phyloP scores from a whole-genome alignment of 2,113 vertebrate genomes.

The Halcyon malimbica region DNA sequence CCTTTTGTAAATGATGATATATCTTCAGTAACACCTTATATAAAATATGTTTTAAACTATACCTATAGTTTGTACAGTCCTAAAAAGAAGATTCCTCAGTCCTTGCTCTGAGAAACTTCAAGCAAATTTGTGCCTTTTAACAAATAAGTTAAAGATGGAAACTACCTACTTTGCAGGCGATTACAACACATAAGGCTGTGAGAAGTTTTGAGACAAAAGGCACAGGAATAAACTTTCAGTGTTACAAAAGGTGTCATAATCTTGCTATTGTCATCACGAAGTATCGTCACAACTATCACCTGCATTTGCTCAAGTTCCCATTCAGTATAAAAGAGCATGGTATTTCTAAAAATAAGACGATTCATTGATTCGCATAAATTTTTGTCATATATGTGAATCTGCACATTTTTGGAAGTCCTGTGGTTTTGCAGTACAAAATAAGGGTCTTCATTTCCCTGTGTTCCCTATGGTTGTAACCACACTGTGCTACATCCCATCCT shows the following conservation, averaged over 20 bases:
- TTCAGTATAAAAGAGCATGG: background rate
- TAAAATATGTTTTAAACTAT: background rate
- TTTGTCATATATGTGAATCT: background rate
- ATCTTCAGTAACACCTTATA: background rate
- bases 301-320: background rate
- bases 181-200: background rate
- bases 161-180: background rate
- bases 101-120: background rate
- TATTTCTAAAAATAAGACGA: background rate
- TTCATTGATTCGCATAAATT: background rate
- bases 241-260: background rate
- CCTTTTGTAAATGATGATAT: background rate
- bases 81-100: background rate
- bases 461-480: rapidly evolving
- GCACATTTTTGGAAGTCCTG: background rate
- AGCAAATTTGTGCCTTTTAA: background rate
- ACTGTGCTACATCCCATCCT: background rate
- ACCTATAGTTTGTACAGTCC: background rate
- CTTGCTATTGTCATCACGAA: background rate
- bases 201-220: background rate
- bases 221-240: background rate
- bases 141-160: background rate
- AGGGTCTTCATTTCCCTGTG: rapidly evolving
- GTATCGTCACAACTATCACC: background rate
- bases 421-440: background rate